Evolutionary conservation across 1,140 invertebrate species (phyloP), one percentile per base, ranked within the genome.

Genomic region (Plodia interpunctella): DNA sequence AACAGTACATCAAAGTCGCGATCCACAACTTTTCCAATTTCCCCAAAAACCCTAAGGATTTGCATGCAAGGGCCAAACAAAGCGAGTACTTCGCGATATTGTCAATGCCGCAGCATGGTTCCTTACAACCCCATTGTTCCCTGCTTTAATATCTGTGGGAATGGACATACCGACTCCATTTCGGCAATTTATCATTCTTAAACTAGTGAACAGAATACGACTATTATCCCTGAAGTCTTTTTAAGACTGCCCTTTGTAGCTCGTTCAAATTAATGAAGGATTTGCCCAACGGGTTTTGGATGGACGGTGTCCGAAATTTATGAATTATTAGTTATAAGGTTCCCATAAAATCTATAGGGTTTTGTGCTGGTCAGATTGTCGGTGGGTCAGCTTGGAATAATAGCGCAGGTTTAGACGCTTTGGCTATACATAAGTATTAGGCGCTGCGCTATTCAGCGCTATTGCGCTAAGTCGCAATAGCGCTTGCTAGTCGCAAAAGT

Each of bases 161-260:
- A 88, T 86, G 76, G 82, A 88, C 86, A 86, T 87, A 78, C 86
- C 86, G 80, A 80, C 72, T 85, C 78, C 80, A 83, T 85, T 83
- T 86, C 62, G 74, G 81, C 76, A 83, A 88, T 88, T 88, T 87
- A 88, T 88, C 86, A 88, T 87, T 87, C 83, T 87, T 87, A 86
- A 88, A 82, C 79, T 67, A 81, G 78, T 76, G 59, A 50, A 73
- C 68, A 76, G 70, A 76, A 67, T 71, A 75, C 72, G 67, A 64
- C 72, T 78, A 76, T 80, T 83, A 77, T 81, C 64, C n/a, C 72
- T 72, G 68, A 80, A 66, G 74, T 69, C 69, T 73, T 73, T 73
- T 72, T 72, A 73, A 74, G 57, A 63, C 60, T 66, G 38, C 56
- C 74, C 70, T 73, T 83, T 82, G 77, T 81, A 63, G 62, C 66